These are phyloP conservation scores for Trachelus troglodyta DNA, from an alignment of 2,888 invertebrate genomes.

Conservation along the genomic window DNA sequence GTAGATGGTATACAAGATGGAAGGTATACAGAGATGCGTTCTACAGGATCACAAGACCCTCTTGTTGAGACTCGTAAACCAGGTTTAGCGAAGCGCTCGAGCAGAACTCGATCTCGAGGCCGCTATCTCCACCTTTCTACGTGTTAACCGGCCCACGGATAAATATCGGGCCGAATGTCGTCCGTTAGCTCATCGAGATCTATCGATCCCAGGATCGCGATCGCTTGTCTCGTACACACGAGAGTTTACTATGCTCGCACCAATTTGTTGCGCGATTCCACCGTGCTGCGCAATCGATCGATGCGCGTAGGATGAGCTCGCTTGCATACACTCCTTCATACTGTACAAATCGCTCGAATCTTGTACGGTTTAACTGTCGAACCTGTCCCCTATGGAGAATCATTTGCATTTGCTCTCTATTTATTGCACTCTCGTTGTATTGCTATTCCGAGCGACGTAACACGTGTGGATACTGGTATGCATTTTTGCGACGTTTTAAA, in stretches of 20 bases:
- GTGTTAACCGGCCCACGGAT: conserved; percentile 4
- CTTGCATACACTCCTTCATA: not conserved
- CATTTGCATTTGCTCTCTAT: not conserved
- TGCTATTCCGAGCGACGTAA: not conserved
- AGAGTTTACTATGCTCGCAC: conserved; percentile 3
- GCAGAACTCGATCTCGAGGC: conserved; percentile 4
- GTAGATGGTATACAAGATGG: not conserved
- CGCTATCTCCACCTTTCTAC: not conserved
- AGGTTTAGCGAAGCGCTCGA: not conserved
- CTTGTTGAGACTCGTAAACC: not conserved
- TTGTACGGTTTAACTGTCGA: not conserved
- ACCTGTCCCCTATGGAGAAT: not conserved
- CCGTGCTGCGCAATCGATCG: conserved; percentile 2
- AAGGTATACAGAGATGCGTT: not conserved
- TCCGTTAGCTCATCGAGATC: conserved; percentile 4
- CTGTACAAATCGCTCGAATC: not conserved
- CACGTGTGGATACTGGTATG: not conserved
- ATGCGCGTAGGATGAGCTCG: not conserved
- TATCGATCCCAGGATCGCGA: not conserved
- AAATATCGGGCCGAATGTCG: conserved; percentile 1
- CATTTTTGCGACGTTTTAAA: not conserved
- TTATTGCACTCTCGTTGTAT: not conserved
- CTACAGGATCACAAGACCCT: not conserved
- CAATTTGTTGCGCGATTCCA: conserved; percentile 5
- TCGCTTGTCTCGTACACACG: conserved; percentile 2